Percentiles rank a stretch among this genome's conserved stretches.
Evolutionary conservation across 1,140 invertebrate genomes (phyloP).

Genomic region (Dinothrombium tinctorium): DNA sequence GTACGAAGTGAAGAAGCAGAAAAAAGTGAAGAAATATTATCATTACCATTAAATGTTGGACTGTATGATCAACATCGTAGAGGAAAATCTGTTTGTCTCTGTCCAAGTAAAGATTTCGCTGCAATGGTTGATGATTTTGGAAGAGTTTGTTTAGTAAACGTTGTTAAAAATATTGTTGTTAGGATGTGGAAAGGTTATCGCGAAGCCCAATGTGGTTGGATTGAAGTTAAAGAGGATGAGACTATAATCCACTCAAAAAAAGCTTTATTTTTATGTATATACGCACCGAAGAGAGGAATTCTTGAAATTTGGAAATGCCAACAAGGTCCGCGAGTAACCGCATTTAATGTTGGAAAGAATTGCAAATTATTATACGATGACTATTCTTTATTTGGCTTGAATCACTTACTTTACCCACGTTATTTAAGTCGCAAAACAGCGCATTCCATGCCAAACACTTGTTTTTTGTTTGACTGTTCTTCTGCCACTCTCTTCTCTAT

Average conservation of each 20-base stretch:
- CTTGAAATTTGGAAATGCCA: conserved; percentile 58
- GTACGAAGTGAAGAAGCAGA: conserved; percentile 15
- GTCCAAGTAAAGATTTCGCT: conserved; percentile 51
- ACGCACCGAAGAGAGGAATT: conserved; percentile 52
- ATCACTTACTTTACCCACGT: conserved; percentile 3
- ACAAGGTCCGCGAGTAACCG: conserved; percentile 59
- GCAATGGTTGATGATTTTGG: conserved; percentile 63
- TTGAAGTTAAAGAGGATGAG: conserved; percentile 42
- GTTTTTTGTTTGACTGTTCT: conserved; percentile 4
- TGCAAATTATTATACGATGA: conserved; percentile 8
- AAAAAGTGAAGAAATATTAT: conserved; percentile 23
- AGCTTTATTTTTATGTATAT: conserved; percentile 56
- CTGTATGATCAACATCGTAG: conserved; percentile 52
- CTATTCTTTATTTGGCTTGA: conserved; percentile 8
- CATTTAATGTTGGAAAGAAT: conserved; percentile 55
- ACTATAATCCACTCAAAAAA: conserved; percentile 21
- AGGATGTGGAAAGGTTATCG: conserved; percentile 79
- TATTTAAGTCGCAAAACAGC: background rate
- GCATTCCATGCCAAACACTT: background rate
- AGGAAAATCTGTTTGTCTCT: conserved; percentile 42
- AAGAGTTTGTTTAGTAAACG: conserved; percentile 58
- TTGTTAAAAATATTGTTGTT: conserved; percentile 45
- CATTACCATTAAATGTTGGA: conserved; percentile 35
- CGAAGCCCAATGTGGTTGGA: conserved; percentile 73
- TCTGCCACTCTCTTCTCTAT: conserved; percentile 1